phyloP scores from a whole-genome alignment of 2,113 vertebrate species.

The Hippotragus niger region DNA sequence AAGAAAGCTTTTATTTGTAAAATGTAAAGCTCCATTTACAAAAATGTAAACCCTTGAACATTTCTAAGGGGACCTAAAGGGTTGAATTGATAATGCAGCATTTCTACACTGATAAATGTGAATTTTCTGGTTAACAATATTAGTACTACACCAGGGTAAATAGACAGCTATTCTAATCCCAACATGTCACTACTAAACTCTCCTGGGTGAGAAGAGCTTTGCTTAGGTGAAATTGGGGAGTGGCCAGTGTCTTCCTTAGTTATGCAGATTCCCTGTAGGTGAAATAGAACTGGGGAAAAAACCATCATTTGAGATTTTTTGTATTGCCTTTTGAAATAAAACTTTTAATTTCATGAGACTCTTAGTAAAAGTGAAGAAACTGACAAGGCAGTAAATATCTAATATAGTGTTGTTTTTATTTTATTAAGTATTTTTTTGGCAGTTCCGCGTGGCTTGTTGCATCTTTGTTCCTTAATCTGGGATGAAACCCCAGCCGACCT shows the following conservation, averaged over 20 bases:
- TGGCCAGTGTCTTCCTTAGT: not conserved
- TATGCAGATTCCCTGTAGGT: not conserved
- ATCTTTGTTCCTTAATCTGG: not conserved
- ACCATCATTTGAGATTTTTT: not conserved
- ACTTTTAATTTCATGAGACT: not conserved
- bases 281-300: not conserved
- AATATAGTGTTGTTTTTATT: not conserved
- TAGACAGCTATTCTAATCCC: not conserved
- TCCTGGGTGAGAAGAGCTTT: not conserved
- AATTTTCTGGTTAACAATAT: not conserved
- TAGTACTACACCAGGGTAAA: not conserved
- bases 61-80: not conserved
- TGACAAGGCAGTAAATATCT: not conserved
- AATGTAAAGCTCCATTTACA: not conserved
- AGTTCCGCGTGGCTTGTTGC: accelerated
- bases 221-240: not conserved
- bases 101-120: not conserved
- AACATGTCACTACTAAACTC: not conserved
- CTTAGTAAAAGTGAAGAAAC: not conserved
- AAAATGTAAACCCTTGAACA: not conserved
- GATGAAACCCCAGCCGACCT: not conserved
- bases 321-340: not conserved
- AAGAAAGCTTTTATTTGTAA: not conserved
- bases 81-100: not conserved
- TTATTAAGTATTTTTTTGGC: not conserved